These are phyloP conservation scores for Anguilla megastoma DNA, from an alignment of 2,797 vertebrate species.

Conservation along the genomic window DNA sequence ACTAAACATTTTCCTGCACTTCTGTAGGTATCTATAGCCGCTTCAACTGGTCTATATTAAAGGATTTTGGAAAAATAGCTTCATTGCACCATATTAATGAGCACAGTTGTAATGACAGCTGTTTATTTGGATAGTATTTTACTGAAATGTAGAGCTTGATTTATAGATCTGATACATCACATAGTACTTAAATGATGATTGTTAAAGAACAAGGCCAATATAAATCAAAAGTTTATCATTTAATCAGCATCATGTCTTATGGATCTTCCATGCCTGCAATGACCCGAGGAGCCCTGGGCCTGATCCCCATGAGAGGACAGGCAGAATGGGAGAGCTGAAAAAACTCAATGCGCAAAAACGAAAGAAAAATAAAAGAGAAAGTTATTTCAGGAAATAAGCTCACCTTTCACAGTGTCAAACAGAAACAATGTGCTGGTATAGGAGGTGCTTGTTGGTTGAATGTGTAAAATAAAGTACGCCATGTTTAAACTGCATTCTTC, in stretches of 20 bases:
- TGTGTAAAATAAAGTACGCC: background rate
- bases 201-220: background rate
- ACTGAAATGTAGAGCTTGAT: background rate
- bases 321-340: background rate
- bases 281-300: background rate
- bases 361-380: background rate
- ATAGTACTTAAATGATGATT: background rate
- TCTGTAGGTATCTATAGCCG: background rate
- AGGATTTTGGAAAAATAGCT: background rate
- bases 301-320: background rate
- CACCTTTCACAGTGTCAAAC: background rate
- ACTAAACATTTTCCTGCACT: background rate
- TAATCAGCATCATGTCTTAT: constrained; percentile 1
- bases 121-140: background rate
- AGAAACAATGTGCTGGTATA: background rate
- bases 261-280: background rate
- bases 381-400: background rate
- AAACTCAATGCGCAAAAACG: background rate
- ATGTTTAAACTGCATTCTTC: background rate
- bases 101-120: background rate
- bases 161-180: constrained; percentile 4
- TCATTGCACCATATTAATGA: background rate
- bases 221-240: constrained; percentile 4
- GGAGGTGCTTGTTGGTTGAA: background rate
- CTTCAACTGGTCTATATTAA: background rate